Percentiles rank a stretch among this genome's conserved stretches.
Conservation (phyloP, 2,797 vertebrate species). For the Anableps anableps region DNA sequence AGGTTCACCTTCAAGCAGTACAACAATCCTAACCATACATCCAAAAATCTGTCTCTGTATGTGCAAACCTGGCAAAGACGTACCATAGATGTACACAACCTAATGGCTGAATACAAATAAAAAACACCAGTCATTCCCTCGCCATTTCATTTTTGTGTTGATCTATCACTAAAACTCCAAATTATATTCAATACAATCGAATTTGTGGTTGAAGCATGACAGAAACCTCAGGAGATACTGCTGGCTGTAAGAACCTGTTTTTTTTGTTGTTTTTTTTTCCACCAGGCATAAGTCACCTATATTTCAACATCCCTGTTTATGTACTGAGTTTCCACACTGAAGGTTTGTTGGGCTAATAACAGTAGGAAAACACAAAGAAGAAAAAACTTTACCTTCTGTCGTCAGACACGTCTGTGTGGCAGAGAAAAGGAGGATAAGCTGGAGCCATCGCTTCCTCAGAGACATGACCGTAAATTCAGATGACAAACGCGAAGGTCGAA, state of each 20-base stretch:
- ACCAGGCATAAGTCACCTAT: background rate
- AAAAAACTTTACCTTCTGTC: background rate
- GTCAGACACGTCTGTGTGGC: background rate
- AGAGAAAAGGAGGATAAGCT: slow-evolving; percentile 18
- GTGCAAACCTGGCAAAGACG: background rate
- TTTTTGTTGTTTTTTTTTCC: background rate
- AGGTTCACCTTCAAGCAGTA: background rate
- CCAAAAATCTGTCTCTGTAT: background rate
- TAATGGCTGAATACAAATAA: background rate
- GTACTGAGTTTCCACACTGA: too few relatives aligned
- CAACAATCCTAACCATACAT: too few relatives aligned
- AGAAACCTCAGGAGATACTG: background rate
- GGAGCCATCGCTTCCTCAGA: background rate
- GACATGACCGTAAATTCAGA: slow-evolving; percentile 14
- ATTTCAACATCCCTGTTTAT: too few relatives aligned
- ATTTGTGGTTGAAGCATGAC: background rate
- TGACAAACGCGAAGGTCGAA: background rate
- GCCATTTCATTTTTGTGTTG: background rate
- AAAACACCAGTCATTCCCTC: background rate
- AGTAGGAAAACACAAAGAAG: background rate
- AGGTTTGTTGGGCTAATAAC: background rate
- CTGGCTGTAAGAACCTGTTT: background rate
- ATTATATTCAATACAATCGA: background rate
- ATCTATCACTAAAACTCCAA: background rate
- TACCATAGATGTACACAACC: background rate